Base-by-base conservation (phyloP, 2,888 invertebrate species). In the Ceraclea dissimilis region DNA sequence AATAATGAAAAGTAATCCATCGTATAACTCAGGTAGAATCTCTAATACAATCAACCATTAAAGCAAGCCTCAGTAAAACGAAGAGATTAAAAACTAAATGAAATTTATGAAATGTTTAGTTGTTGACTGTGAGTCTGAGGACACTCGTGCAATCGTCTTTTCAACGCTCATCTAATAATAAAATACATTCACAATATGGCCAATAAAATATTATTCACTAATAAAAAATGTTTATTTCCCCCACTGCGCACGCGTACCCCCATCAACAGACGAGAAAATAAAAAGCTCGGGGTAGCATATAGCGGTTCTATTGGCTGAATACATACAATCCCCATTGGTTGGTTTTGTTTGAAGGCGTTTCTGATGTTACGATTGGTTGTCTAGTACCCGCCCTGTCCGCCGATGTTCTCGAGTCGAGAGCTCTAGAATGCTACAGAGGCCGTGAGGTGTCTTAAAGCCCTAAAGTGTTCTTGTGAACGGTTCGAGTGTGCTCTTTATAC, bases 321-420 rank as follows among this genome's bases (percentile, higher is more conserved):
- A 4, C 34, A 16, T 51, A 10, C 33, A 22, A 46, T 8, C 39
- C 39, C 13, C 13, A 39, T 54, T 51, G 51, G 58, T 46, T 22
- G 17, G 57, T 17, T 47, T 34, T 1, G 6, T 11, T 10, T 11
- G 20, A 26, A 49, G 58, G 52, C 51, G 60, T 19, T 43, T 17
- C 47, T 22, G 33, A 39, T n/a, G 49, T 31, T 33, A 6, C 26
- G 48, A 51, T 56, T 49, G 60, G 75, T 75, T 74, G 75, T 75
- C 75, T 75, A 75, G 73, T 68, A 67, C 67, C 65, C 74, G 71
- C 75, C 75, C 74, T 74, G 74, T 71, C 73, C 73, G 71, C 73
- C 74, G 75, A 74, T 74, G 73, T 74, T 72, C 74, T 72, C 73
- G 49, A 21, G 43, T 54, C 39, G 54, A 59, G 59, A 39, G 53